Percentiles rank a stretch among this genome's conserved stretches.
phyloP scores from a whole-genome alignment of 2,797 vertebrate genomes.

The Eidolon dupreanum region DNA sequence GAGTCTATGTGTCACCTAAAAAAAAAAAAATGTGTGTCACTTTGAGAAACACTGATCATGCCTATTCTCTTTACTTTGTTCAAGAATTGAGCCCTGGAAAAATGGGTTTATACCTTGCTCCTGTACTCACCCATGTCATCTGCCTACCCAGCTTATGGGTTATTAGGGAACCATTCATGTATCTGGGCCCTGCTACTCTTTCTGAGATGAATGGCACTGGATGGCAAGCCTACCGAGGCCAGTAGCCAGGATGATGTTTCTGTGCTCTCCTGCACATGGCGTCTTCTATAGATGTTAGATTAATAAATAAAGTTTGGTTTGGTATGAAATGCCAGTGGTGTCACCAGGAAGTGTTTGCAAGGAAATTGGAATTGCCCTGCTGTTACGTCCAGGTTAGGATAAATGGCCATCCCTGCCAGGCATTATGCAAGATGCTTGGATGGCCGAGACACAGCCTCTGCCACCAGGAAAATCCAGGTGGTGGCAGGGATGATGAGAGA shows the following conservation, averaged over 20 bases:
- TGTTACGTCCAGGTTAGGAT: background rate
- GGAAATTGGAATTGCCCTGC: background rate
- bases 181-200: background rate
- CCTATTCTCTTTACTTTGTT: background rate
- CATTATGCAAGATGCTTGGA: background rate
- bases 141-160: background rate
- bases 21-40: background rate
- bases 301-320: background rate
- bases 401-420: background rate
- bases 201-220: background rate
- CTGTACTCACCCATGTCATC: background rate
- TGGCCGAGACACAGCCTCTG: background rate
- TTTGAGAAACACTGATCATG: background rate
- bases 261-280: background rate
- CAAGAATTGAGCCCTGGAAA: background rate
- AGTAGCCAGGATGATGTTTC: background rate
- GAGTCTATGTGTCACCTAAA: background rate
- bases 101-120: background rate
- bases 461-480: background rate
- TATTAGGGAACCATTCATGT: background rate
- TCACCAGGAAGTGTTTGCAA: background rate
- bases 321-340: background rate
- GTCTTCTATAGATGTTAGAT: background rate
- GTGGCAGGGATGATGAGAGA: too few species aligned
- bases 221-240: background rate